Base-by-base conservation (phyloP, 2,113 vertebrate species). In the Pseudorectes ferrugineus region DNA sequence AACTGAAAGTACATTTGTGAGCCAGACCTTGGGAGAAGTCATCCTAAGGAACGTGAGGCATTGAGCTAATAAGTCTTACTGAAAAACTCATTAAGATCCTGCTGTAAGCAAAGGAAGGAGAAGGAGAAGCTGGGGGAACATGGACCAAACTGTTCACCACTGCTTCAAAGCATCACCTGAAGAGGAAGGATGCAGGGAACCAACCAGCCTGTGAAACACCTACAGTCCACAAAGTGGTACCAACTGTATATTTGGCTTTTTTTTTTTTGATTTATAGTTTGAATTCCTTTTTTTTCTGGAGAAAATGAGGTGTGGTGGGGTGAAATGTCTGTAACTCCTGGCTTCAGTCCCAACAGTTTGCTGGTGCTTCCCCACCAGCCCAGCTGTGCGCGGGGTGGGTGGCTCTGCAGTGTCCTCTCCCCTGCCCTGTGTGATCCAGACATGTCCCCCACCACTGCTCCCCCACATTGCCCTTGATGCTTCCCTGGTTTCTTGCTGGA, bases 301-400 rank as follows among this genome's bases (percentile, higher is more conserved):
- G 57, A 59, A 74, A 46, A 29, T 5, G 35, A 49, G 22, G 14
- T 26, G 12, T 35, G 72, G 21, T 1, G 1, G 25, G 25, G 6
- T 36, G 52, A 36, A 15, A 31, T 6, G 4, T 29, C 62, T 3
- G 1, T 21, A 24, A 0, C 36, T 68, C 55, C 59, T 12, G 8
- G 17, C 11, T 48, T 63, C 14, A 19, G 10, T 24, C 63, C 63
- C 79, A 38, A 0, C 33, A 0, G 0, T 74, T 84, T 61, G 10
- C 26, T 59, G 11, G 8, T 5, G 8, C 31, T 88, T 73, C 49
- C 49, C 36, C 48, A 12, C 2, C 8, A 68, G 40, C 81, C 49
- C 59, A 24, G 12, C 63, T 33, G 7, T 4, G 20, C 16, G 4
- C 0, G 4, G 20, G 4, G 12, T 21, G 20, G 8, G 31, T 3